Base-by-base conservation (phyloP, 1,140 invertebrate genomes). In the Neodiprion virginianus region DNA sequence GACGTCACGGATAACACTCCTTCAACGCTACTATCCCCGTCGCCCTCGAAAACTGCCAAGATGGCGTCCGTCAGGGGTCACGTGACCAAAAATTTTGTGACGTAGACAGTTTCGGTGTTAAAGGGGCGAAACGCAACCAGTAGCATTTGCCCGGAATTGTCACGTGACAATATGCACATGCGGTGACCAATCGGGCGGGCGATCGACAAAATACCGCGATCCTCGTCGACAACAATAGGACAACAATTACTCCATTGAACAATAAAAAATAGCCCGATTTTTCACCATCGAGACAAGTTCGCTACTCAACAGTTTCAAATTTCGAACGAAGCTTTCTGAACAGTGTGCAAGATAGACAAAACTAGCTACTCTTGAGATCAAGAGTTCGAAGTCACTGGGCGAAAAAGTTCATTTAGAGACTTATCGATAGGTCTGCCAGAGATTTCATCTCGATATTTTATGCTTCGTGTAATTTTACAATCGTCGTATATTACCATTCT, bases 11-110 rank as follows among this genome's bases (percentile, higher is more conserved):
- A 83, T 80, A 61, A 61, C 53, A 79, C 78, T 83, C 81, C 80
- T 81, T 61, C 53, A 61, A 61, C 53, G 53, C 53, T 61, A 12
- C n/a, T 78, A 79, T 77, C 81, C 79, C 79, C 79, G 81, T 84
- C 79, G 81, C 77, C 78, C 80, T 80, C 81, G 72, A 83, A 84
- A 84, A 87, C 85, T 86, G 81, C 79, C 84, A 86, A 87, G 82
- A 86, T 87, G 85, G 86, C 86, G 77, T 71, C 68, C 47, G 47
- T 66, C 75, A 48, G 21, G 9, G 70, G 76, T 87, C 86, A 87
- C 86, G 84, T 87, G 85, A 87, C 77, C 73, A 71, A 72, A 72
- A 79, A 80, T 82, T 81, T 80, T 78, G 77, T 83, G 82, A 83
- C 82, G 83, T 82, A 78, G 68, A 71, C 50, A 72, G 70, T 61